phyloP scores from a whole-genome alignment of 2,797 vertebrate genomes.

The Leuciscus waleckii region DNA sequence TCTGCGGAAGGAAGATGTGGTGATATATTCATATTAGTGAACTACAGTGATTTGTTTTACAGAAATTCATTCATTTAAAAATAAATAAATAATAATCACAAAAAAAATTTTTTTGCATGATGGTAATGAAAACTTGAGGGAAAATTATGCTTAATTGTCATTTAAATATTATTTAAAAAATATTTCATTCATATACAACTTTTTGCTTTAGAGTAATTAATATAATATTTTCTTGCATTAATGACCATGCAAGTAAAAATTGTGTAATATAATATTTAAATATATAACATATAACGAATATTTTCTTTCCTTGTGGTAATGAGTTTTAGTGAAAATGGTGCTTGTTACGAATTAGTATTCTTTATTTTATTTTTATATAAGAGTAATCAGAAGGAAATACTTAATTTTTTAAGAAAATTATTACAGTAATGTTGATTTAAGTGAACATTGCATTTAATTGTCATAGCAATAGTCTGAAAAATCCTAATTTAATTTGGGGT shows the following conservation, averaged over 20 bases:
- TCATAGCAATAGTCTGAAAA: not conserved
- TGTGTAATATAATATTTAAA: not conserved
- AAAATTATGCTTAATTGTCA: too few species aligned
- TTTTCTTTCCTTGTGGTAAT: not conserved
- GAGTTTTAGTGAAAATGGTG: not conserved
- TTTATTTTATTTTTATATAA: not conserved
- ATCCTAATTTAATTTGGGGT: not conserved
- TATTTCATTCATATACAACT: not conserved
- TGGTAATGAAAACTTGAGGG: not conserved
- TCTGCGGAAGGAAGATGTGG: slow-evolving; percentile 64
- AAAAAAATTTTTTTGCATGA: not conserved
- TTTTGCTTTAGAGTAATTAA: not conserved
- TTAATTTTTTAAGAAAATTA: not conserved
- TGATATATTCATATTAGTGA: not conserved
- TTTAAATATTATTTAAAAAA: not conserved
- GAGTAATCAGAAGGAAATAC: not conserved
- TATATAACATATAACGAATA: not conserved
- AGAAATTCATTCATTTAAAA: not conserved
- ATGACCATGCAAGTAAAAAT: not conserved
- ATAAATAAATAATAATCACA: not conserved
- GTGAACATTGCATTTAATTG: not conserved
- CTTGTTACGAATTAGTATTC: not conserved
- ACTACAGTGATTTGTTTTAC: not conserved
- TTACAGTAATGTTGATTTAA: not conserved
- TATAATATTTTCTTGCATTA: not conserved